Base-by-base conservation (phyloP, 1,140 invertebrate genomes). In the Stegodyphus mimosarum region DNA sequence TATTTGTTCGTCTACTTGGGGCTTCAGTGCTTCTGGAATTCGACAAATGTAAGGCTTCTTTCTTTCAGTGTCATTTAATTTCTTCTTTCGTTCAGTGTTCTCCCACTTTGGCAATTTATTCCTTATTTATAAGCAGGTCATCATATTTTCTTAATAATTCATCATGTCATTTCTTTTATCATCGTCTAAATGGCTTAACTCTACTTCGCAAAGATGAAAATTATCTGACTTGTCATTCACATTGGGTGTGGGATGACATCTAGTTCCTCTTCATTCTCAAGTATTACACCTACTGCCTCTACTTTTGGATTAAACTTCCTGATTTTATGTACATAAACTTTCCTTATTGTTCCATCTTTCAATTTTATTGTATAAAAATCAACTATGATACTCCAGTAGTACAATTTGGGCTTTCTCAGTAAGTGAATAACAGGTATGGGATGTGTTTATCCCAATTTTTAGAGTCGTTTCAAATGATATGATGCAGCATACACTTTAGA, bases 381-480 rank as follows among this genome's bases (percentile, higher is more conserved):
- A 50, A 55, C 2, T 6, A 49, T 48, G 50, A 52, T 7, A 73
- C 50, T 51, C 13, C 48, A 6, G 50, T 52, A 7, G 50, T 73
- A 9, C 3, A 15, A n/a, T 73, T n/a, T 13, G 71, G 50, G 7
- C 52, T 49, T 73, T 73, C 48, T 52, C 71, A 6, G 5, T 52
- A 51, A 6, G 71, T 50, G 15, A 17, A 51, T 73, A 73, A 52
- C 55, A 60, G 55, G 15, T 60, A 60, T 60, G 1, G 60, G 3
- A 76, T 72, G 49, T 60, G 11, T 63, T 80, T 80, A 17, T 63
- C 52, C 18, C 52, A 55, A 60, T 80, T 80, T 49, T 50, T 60
- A n/a, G 63, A 6, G 63, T 77, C 63, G 6, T 6, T 67, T 52
- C 7, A 13, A 17, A 77, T 77, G 5, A 67, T 18, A 18, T 77